These are phyloP conservation scores for Matsumurasca onukii DNA, from an alignment of 1,140 invertebrate species.

Conservation along the genomic window DNA sequence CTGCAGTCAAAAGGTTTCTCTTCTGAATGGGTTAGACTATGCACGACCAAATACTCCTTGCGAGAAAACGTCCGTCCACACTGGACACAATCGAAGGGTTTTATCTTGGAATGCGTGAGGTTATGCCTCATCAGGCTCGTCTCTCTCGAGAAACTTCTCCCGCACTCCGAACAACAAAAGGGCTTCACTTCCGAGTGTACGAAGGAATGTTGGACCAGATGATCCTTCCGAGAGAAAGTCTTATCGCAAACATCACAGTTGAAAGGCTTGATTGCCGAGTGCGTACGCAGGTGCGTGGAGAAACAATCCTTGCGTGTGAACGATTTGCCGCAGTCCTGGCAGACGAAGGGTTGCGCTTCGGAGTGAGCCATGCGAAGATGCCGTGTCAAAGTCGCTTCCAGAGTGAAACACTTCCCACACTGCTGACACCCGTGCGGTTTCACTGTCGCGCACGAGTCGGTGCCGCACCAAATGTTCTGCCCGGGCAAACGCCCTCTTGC, in stretches of 20 bases:
- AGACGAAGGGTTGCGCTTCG: slow-evolving; percentile 52
- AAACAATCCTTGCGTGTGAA: slow-evolving; percentile 69
- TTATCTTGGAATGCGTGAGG: slow-evolving; percentile 43
- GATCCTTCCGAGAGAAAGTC: slow-evolving; percentile 62
- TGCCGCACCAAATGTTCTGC: too few species aligned
- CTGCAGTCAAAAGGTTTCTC: slow-evolving; percentile 44
- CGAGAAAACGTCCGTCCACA: slow-evolving; percentile 31
- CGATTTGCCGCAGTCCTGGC: slow-evolving; percentile 65
- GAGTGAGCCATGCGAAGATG: too few species aligned
- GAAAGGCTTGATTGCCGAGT: slow-evolving; percentile 59
- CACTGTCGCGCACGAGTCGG: too few species aligned
- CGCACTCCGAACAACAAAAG: slow-evolving; percentile 91
- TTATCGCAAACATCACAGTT: slow-evolving; percentile 61
- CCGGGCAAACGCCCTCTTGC: too few species aligned
- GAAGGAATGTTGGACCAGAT: slow-evolving; percentile 72
- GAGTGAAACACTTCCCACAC: too few species aligned
- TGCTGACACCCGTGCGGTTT: too few species aligned
- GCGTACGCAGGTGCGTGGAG: slow-evolving; percentile 65
- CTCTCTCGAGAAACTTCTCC: slow-evolving; percentile 95
- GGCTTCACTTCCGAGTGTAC: slow-evolving; percentile 64
- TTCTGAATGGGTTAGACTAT: too few species aligned
- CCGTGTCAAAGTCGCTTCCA: too few species aligned
- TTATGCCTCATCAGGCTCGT: slow-evolving; percentile 84
- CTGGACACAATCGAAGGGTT: slow-evolving; percentile 33
- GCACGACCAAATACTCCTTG: too few species aligned